These are phyloP conservation scores for Trichosurus vulpecula DNA, from an alignment of 2,797 vertebrate species.

Conservation along the genomic window DNA sequence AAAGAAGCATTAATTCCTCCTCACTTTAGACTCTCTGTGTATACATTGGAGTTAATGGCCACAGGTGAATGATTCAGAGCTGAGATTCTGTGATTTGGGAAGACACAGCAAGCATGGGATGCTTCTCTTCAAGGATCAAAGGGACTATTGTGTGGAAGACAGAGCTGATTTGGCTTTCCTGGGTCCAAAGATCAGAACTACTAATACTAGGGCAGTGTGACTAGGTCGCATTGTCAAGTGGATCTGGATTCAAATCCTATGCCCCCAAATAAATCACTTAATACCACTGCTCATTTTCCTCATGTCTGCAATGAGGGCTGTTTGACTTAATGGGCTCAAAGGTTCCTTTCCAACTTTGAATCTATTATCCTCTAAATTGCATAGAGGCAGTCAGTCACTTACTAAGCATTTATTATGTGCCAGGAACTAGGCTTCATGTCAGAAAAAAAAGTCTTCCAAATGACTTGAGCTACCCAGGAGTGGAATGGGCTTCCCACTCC, in stretches of 20 bases:
- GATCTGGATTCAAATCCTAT: neutral
- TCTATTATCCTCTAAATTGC: neutral
- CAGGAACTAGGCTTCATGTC: neutral
- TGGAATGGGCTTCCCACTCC: neutral
- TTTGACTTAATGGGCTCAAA: neutral
- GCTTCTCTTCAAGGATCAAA: neutral
- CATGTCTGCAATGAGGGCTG: neutral
- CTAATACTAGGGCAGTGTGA: accelerated
- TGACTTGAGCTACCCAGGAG: neutral
- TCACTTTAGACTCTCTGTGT: neutral
- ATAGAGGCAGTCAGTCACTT: neutral
- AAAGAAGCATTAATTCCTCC: neutral
- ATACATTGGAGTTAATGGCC: neutral
- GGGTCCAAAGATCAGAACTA: neutral
- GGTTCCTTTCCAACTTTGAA: neutral
- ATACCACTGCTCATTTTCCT: neutral
- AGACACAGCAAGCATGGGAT: neutral
- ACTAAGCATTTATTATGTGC: neutral
- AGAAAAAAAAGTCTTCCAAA: too few relatives aligned
- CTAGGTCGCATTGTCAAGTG: neutral
- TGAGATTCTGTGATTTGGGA: neutral
- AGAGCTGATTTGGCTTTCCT: neutral
- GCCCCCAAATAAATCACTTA: neutral
- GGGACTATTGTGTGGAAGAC: neutral
- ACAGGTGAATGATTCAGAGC: neutral